Base-by-base conservation (phyloP, 2,113 vertebrate species). In the Bufo bufo region DNA sequence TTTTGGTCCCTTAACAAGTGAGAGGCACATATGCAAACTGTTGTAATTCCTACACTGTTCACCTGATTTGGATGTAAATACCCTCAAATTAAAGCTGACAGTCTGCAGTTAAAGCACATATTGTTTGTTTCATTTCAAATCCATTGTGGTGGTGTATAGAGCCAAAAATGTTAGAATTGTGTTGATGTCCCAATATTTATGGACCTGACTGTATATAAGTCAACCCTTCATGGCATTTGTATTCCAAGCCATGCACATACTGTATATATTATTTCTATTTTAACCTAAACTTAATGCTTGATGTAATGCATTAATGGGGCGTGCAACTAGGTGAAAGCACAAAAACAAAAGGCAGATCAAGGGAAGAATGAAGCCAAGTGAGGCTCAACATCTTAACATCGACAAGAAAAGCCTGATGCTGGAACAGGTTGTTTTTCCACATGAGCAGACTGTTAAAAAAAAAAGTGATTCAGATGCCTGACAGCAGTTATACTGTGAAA, bases 291-390 rank as follows among this genome's bases (percentile, higher is more conserved):
- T 33, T 66, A 58, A 85, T 56, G 66, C 23, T 85, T 58, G 83
- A 75, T 56, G 69, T 33, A 85, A 74, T 19, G 9, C 50, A 74
- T 85, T 75, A 16, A 59, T 74, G 23, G 66, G 52, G 56, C 54
- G 52, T 20, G 52, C 83, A 72, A 58, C 49, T 11, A 56, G 54
- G n/a, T 47, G 17, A 59, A 85, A 77, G 45, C 47, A 77, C 16
- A 85, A 77, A 85, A 77, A 54, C 54, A 77, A 58, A 61, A 85
- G 59, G 56, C 43, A 77, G 52, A 77, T 85, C 84, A 69, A 56
- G 20, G 75, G 5, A 43, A 74, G 6, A 54, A 72, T 84, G 75
- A 72, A 61, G 17, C 33, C 33, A 49, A 77, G 19, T 61, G 54
- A 59, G 20, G 54, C 72, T 61, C 56, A 47, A 63, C 52, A 77